Conservation (phyloP, 2,797 vertebrate genomes). For the Todus mexicanus region DNA sequence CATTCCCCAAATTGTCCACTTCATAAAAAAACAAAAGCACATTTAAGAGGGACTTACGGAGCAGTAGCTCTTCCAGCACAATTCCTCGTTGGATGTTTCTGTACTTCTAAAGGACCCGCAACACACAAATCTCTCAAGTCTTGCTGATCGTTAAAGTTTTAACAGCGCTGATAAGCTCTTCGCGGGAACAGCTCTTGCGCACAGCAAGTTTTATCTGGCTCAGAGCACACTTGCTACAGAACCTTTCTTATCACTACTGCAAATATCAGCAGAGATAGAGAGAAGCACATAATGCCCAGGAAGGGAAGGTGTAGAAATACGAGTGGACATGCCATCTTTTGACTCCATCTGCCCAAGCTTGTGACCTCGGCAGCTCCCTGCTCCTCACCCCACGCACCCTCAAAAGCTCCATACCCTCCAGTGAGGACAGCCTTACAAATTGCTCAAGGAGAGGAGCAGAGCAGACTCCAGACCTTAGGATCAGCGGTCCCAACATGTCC, state of each 20-base stretch:
- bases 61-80: not conserved
- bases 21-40: too few relatives aligned
- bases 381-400: not conserved
- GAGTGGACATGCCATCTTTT: rapidly evolving
- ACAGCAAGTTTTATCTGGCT: not conserved
- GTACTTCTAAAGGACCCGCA: not conserved
- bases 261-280: constrained; percentile 7
- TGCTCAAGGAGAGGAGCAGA: not conserved
- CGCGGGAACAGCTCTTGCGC: not conserved
- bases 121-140: not conserved
- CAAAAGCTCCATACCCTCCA: not conserved
- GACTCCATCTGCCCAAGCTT: not conserved
- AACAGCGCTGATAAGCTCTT: not conserved
- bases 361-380: not conserved
- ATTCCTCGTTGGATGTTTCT: rapidly evolving
- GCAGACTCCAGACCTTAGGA: not conserved
- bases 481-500: rapidly evolving
- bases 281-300: not conserved
- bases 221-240: not conserved
- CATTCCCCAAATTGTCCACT: not conserved
- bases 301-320: not conserved
- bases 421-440: not conserved
- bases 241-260: constrained; percentile 7
- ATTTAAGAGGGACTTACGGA: not conserved
- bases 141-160: not conserved